phyloP scores from a whole-genome alignment of 2,797 vertebrate genomes.

The Rhinatrema bivittatum region DNA sequence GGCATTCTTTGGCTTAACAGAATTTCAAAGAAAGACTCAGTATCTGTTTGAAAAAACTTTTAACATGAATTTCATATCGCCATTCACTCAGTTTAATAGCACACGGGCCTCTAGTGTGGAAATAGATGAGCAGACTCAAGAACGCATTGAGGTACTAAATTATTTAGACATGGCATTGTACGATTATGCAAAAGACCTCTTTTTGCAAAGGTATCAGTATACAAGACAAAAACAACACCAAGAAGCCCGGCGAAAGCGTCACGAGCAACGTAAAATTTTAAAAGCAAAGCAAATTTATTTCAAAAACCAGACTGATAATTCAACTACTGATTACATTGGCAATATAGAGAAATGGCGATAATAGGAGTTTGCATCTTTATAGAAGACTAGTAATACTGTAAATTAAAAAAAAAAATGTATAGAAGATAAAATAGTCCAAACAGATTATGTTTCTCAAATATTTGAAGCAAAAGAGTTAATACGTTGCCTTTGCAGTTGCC shows the following conservation, averaged over 20 bases:
- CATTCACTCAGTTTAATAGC: conserved; percentile 91
- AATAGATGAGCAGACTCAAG: conserved; percentile 73
- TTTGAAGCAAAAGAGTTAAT: conserved; percentile 40
- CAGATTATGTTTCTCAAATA: conserved; percentile 25
- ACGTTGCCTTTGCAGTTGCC: conserved; percentile 62
- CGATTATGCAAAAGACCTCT: conserved; percentile 90
- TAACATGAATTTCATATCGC: conserved; percentile 87
- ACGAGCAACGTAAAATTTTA: conserved; percentile 80
- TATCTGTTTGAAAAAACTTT: conserved; percentile 95
- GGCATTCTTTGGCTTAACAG: conserved; percentile 94
- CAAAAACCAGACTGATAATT: conserved; percentile 30
- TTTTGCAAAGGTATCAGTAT: conserved; percentile 89
- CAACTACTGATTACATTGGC: conserved; percentile 67
- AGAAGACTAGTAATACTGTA: background rate
- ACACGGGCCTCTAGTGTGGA: conserved; percentile 86
- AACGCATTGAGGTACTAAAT: conserved; percentile 80
- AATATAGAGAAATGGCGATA: conserved; percentile 88
- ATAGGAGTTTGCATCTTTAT: conserved; percentile 4
- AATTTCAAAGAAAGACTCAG: conserved; percentile 95
- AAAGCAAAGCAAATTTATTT: conserved; percentile 43
- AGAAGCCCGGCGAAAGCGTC: conserved; percentile 76
- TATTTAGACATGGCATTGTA: conserved; percentile 90
- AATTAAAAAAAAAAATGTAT: background rate
- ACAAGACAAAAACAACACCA: conserved; percentile 88
- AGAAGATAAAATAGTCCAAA: conserved; percentile 8